These are phyloP conservation scores for Corydoras sp. DNA, from an alignment of 2,113 vertebrate species.

Conservation along the genomic window DNA sequence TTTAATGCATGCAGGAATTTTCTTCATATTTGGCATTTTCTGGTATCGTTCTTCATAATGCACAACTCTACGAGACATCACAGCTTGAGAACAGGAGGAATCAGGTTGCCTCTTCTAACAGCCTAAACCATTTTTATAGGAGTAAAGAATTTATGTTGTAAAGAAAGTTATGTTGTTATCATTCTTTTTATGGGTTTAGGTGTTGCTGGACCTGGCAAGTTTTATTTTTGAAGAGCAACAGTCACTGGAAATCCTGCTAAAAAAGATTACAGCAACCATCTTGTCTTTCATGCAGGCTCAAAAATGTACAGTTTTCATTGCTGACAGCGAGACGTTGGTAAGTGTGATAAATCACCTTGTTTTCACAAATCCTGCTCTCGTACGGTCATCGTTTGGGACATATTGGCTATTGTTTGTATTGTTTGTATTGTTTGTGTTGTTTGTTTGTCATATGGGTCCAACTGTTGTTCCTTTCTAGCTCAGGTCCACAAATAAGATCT, in stretches of 20 bases:
- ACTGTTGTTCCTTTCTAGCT: too few relatives aligned
- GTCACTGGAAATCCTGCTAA: constrained; percentile 86
- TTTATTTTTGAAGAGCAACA: constrained; percentile 97
- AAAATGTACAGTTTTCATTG: constrained; percentile 89
- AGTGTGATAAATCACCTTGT: constrained; percentile 43
- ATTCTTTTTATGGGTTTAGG: constrained; percentile 57
- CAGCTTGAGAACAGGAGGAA: constrained; percentile 91
- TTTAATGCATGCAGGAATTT: constrained; percentile 76
- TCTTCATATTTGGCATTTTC: constrained; percentile 90
- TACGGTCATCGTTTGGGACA: too few relatives aligned
- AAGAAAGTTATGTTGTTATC: too few relatives aligned
- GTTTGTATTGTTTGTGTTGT: too few relatives aligned
- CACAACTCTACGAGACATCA: constrained; percentile 90
- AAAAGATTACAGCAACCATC: constrained; percentile 91
- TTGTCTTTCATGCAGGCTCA: constrained; percentile 96
- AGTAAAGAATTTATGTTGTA: too few relatives aligned
- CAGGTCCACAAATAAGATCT: too few relatives aligned
- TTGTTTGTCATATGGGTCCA: too few relatives aligned
- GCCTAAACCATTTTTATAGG: too few relatives aligned
- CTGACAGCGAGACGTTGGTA: constrained; percentile 81
- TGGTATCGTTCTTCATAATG: constrained; percentile 95
- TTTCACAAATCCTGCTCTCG: too few relatives aligned
- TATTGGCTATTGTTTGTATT: too few relatives aligned
- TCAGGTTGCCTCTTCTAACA: constrained; percentile 66
- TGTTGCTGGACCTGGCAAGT: constrained; percentile 90